Evolutionary conservation across 1,140 invertebrate genomes (phyloP), one percentile per base, ranked within the genome.

Genomic region (Drosophila obscura): DNA sequence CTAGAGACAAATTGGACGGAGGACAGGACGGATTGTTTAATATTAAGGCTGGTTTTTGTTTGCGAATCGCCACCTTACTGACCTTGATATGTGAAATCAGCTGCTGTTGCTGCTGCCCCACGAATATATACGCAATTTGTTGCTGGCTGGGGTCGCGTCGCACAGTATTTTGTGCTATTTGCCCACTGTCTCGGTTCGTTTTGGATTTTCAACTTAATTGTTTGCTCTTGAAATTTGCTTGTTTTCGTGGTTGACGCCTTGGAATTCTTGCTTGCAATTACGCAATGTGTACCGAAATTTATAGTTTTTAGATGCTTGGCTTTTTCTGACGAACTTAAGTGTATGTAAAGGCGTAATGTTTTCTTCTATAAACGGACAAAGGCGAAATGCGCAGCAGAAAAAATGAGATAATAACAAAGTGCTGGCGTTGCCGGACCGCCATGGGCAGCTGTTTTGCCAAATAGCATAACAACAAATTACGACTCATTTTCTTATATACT

Each of bases 361-460:
- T 76, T 83, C 74, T 79, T 83, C 79, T 72, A 77, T 66, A 79
- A 49, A 55, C 57, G 77, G 77, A 87, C 83, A 87, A 87, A 87
- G 83, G 68, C 79, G 52, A 82, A 80, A 88, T 87, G 83, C 83
- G 83, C 83, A 87, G 83, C 80, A 87, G 83, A 88, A 88, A 85
- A 87, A 87, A 83, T 87, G 83, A 83, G 80, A 87, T 87, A 87
- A 87, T 87, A 87, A 87, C 83, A 87, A 87, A 82, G 50, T 71
- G 16, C 7, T 6, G 11, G 67, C 28, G 67, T 77, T 87, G 83
- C 83, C 83, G 57, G 63, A 82, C 49, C 31, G 28, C 15, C 3
- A 19, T 4, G 45, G 26, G 58, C 82, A 85, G 82, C 82, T 88
- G 81, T 67, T 85, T 75, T 28, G 35, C 65, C 9, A 58, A 68